phyloP scores from a whole-genome alignment of 2,797 vertebrate genomes.

The Sebastiscus albofasciatus region DNA sequence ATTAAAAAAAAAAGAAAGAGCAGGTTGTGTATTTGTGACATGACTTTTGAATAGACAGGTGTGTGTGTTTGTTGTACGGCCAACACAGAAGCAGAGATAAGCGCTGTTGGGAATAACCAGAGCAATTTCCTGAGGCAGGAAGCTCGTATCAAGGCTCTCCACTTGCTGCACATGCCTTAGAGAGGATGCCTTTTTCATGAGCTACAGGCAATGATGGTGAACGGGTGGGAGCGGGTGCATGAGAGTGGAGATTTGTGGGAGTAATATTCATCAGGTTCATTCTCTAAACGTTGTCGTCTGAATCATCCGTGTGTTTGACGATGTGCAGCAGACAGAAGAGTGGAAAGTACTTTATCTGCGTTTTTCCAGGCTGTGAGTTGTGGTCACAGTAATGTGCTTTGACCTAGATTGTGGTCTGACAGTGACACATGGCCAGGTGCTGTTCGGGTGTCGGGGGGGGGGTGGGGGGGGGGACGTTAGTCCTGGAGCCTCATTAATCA shows the following conservation, averaged over 20 bases:
- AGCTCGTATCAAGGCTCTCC: slow-evolving; percentile 19
- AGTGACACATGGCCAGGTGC: slow-evolving; percentile 72
- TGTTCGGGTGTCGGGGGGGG: slow-evolving; percentile 46
- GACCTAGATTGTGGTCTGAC: slow-evolving; percentile 70
- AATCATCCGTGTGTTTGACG: not conserved
- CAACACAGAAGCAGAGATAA: slow-evolving; percentile 15
- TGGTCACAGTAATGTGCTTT: slow-evolving; percentile 29
- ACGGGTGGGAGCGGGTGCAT: not conserved
- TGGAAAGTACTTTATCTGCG: slow-evolving; percentile 25
- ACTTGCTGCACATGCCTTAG: not conserved
- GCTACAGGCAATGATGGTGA: not conserved
- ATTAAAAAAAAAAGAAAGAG: not conserved
- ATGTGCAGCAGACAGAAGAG: slow-evolving; percentile 3
- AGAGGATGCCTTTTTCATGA: slow-evolving; percentile 30
- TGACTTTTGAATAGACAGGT: not conserved
- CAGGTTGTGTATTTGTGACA: not conserved
- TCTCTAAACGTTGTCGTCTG: not conserved
- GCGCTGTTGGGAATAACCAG: slow-evolving; percentile 21
- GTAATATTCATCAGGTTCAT: not conserved
- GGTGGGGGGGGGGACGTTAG: slow-evolving; percentile 50
- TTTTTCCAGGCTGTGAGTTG: slow-evolving; percentile 25
- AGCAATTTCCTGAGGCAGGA: slow-evolving; percentile 55
- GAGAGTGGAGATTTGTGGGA: not conserved
- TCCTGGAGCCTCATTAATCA: slow-evolving; percentile 70
- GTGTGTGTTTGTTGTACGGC: slow-evolving; percentile 5